phyloP scores from a whole-genome alignment of 2,888 invertebrate genomes.

The Dinocampus coccinellae region DNA sequence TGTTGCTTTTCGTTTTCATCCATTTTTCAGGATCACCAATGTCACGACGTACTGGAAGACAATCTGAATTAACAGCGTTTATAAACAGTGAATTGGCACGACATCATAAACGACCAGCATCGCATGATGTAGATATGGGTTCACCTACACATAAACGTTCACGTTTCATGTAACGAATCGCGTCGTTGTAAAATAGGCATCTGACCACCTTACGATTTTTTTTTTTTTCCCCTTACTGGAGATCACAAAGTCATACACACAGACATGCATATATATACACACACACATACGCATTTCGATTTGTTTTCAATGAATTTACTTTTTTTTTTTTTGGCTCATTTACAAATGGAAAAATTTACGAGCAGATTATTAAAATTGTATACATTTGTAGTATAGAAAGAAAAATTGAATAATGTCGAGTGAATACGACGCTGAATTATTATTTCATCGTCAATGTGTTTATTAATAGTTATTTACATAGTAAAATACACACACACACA shows the following conservation, averaged over 20 bases:
- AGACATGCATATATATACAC: background rate
- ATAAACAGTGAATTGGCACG: conserved; percentile 81
- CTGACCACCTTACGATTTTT: conserved; percentile 45
- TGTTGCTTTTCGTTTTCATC: background rate
- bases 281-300: background rate
- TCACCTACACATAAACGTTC: conserved; percentile 83
- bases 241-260: background rate
- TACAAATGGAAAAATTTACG: background rate
- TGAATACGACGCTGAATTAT: background rate
- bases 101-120: conserved; percentile 79
- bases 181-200: conserved; percentile 59
- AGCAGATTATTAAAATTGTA: background rate
- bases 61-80: conserved; percentile 79
- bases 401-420: background rate
- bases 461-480: background rate
- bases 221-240: conserved; percentile 17
- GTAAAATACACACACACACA: background rate
- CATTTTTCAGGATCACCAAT: conserved; percentile 65
- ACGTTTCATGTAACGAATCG: conserved; percentile 76
- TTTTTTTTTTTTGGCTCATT: background rate
- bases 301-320: background rate
- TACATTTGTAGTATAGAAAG: background rate
- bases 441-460: background rate
- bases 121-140: conserved; percentile 83
- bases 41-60: conserved; percentile 70